These are phyloP conservation scores for Coleophora deauratella DNA, from an alignment of 2,888 invertebrate genomes.

Conservation along the genomic window DNA sequence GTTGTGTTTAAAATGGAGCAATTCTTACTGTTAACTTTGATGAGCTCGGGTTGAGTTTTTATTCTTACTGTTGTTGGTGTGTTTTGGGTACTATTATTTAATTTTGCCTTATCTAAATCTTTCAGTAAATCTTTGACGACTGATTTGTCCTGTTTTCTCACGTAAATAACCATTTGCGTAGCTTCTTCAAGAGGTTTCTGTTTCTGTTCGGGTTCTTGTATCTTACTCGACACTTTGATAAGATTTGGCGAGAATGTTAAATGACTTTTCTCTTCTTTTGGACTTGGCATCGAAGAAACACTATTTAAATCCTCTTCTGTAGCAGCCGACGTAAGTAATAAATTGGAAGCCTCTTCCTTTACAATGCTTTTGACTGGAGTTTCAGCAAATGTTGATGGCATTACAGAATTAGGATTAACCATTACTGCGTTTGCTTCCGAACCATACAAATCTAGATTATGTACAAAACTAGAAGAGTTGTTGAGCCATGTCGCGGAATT, in stretches of 20 bases:
- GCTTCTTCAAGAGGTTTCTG: conserved; percentile 59
- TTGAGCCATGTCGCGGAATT: conserved; percentile 75
- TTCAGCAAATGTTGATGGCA: conserved; percentile 82
- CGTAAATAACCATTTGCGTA: conserved; percentile 65
- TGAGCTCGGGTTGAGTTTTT: conserved; percentile 57
- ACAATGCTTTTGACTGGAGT: conserved; percentile 61
- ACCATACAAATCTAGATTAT: conserved; percentile 79
- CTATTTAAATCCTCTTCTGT: conserved; percentile 42
- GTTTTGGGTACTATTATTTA: conserved; percentile 22
- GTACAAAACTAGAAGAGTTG: conserved; percentile 77
- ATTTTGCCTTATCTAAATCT: conserved; percentile 69
- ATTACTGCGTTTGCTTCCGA: conserved; percentile 84
- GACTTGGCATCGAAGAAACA: conserved; percentile 72
- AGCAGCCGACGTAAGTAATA: conserved; percentile 58
- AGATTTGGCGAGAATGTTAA: conserved; percentile 81
- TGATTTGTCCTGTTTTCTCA: conserved; percentile 63
- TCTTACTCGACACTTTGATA: conserved; percentile 75
- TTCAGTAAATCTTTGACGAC: conserved; percentile 79
- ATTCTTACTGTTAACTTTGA: conserved; percentile 61
- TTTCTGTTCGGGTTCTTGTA: conserved; percentile 45
- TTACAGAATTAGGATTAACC: conserved; percentile 93
- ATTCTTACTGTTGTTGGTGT: conserved; percentile 53
- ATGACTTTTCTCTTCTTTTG: conserved; percentile 80
- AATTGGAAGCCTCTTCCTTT: conserved; percentile 64
- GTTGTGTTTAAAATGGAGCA: conserved; percentile 64